Base-by-base conservation (phyloP, 2,888 invertebrate genomes). In the Chloroclystis v-ata region DNA sequence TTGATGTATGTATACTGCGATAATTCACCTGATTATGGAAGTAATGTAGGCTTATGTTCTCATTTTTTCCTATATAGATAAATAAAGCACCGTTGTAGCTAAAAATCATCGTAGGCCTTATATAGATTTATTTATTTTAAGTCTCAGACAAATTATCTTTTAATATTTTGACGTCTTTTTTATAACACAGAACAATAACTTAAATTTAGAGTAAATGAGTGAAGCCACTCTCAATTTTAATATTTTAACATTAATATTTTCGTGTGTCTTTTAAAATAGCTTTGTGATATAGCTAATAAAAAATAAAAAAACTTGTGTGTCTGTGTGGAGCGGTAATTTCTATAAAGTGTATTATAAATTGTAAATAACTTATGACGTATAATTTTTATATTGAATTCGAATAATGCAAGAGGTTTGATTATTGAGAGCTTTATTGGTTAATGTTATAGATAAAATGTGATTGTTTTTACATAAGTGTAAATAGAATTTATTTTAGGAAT, bases 261-360 rank as follows among this genome's bases (percentile, higher is more conserved):
- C 66, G 68, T 67, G 68, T 71, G 67, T 70, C 76, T 76, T 78
- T 72, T 72, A 68, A 69, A 50, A 47, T 55, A 67, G 78, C 79
- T 82, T 82, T 81, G 82, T 82, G 78, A 81, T 78, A 81, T 77
- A 62, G 75, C 78, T 62, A 62, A 70, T 60, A 65, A 69, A 66
- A 66, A 69, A 63, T 56, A 45, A 46, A 52, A 57, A 52, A 54
- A 49, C 52, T 33, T 37, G 57, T 32, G 28, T 25, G 63, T 64
- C 63, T 69, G 56, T 16, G 51, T 69, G 69, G 57, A 53, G 55
- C 59, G 49, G 25, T 49, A 46, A 45, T 12, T 37, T 45, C 8
- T 38, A 25, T n/a, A n/a, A 44, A 41, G 6, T 54, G 49, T 55
- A 55, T 38, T 33, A 50, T 47, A 52, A 10, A 66, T 28, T 72